Evolutionary conservation across 2,888 invertebrate genomes (phyloP).

Genomic region (Xylophagus ater): DNA sequence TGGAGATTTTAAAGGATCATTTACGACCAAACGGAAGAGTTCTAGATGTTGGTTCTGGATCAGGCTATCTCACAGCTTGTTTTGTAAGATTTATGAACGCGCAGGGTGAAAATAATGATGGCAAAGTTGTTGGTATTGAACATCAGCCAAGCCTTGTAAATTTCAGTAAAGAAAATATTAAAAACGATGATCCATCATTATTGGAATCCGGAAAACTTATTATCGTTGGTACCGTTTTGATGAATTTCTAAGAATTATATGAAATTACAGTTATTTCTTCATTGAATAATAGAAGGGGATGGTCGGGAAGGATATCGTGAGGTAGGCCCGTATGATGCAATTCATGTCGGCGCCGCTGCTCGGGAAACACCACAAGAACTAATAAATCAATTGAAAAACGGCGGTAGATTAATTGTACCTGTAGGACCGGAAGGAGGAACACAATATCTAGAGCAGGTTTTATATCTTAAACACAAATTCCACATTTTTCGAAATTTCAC

Average conservation of each 20-base stretch:
- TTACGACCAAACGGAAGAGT: conserved; percentile 64
- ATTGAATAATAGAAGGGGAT: conserved; percentile 58
- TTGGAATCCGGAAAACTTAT: conserved; percentile 55
- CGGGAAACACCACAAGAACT: conserved; percentile 63
- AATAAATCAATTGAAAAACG: conserved; percentile 38
- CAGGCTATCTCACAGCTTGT: conserved; percentile 85
- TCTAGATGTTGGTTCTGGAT: conserved; percentile 88
- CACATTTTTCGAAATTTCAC: not conserved
- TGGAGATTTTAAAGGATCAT: conserved; percentile 73
- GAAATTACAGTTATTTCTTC: conserved; percentile 12
- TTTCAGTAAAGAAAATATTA: conserved; percentile 64
- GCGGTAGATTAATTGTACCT: conserved; percentile 86
- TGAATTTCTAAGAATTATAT: not conserved
- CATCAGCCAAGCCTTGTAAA: conserved; percentile 76
- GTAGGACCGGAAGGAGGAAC: conserved; percentile 77
- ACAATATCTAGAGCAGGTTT: conserved; percentile 75
- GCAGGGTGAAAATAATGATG: conserved; percentile 33
- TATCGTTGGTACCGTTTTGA: conserved; percentile 50
- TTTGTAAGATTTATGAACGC: conserved; percentile 72
- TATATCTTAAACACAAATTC: not conserved
- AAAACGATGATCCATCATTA: conserved; percentile 57
- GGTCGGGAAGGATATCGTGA: conserved; percentile 67
- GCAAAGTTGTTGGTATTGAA: conserved; percentile 73
- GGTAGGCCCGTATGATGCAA: conserved; percentile 79
- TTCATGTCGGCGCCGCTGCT: conserved; percentile 88